Base-by-base conservation (phyloP, 2,888 invertebrate genomes). In the Entomobrya multifasciata region DNA sequence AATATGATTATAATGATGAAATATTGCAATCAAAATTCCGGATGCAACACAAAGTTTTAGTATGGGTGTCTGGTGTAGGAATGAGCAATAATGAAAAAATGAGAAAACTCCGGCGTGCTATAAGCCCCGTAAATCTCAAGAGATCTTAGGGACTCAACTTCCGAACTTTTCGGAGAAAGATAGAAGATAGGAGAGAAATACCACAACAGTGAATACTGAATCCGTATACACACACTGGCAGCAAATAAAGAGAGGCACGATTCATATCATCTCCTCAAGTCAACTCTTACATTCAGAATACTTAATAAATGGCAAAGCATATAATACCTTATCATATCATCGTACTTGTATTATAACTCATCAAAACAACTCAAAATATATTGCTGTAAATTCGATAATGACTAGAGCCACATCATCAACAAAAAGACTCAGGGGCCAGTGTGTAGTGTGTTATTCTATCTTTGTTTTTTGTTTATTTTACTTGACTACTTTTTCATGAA, bases 101-200 rank as follows among this genome's bases (percentile, higher is more conserved):
- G 70, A 47, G 25, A 70, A 70, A 44, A 70, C 70, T 70, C 70
- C 47, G 47, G 70, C 25, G 47, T 47, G 47, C 70, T 20, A 70
- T 70, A 70, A 70, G 70, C 70, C 47, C 27, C 70, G 47, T 70
- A 70, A 70, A 70, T 70, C 70, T 70, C 70, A 70, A 70, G 70
- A 47, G 70, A 44, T 70, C 30, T 47, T 65, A n/a, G 36, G 22
- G 62, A 65, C 62, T 65, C 62, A 65, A 36, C 62, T 65, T 65
- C 60, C 55, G n/a, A 60, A 60, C n/a, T 60, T 44, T 67, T 67
- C 41, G n/a, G 17, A 17, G 67, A 3, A 41, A 13, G 41, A 6
- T 49, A 72, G 11, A 72, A 49, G n/a, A n/a, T n/a, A n/a, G n/a
- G n/a, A n/a, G n/a, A n/a, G n/a, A n/a, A n/a, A n/a, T n/a, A n/a